These are phyloP conservation scores for human DNA, from an alignment of 2,113 vertebrate genomes.

Conservation along the genomic window GRCh38 chr11:133083501-133084000, in stretches of 20 bases:
- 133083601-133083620: neutral
- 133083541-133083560: neutral
- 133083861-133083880: neutral
- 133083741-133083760: neutral
- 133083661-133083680: neutral
- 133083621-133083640: neutral
- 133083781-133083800: fast-evolving
- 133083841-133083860: neutral
- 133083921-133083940: conserved; percentile 42
- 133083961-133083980: conserved; percentile 70
- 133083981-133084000: conserved; percentile 73
- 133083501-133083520: fast-evolving
- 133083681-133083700: neutral
- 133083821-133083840: fast-evolving
- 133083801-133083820: neutral
- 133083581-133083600: neutral
- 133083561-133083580: neutral
- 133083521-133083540: too few species aligned
- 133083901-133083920: conserved; percentile 65
- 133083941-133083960: conserved; percentile 65
- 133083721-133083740: neutral
- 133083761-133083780: fast-evolving
- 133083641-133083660: neutral
- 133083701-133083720: neutral
- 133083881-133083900: conserved; percentile 46